phyloP scores from a whole-genome alignment of 2,797 vertebrate genomes.

The Vultur gryphus region DNA sequence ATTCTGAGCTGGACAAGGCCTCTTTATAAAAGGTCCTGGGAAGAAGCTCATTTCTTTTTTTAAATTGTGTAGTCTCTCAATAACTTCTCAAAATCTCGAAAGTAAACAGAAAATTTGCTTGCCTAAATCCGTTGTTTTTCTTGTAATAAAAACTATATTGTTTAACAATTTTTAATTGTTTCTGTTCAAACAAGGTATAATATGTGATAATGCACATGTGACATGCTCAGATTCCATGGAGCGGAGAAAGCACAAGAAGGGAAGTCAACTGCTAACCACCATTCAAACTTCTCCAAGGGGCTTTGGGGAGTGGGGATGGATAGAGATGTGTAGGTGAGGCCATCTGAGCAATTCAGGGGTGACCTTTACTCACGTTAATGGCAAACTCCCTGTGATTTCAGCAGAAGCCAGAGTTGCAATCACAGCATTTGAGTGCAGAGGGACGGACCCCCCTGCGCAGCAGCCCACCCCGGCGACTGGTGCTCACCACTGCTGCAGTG shows the following conservation, averaged over 20 bases:
- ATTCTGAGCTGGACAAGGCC: slow-evolving; percentile 57
- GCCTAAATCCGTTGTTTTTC: background rate
- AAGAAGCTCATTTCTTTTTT: slow-evolving; percentile 47
- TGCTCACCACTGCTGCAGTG: background rate
- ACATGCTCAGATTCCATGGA: background rate
- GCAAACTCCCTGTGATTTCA: background rate
- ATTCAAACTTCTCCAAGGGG: background rate
- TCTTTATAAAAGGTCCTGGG: slow-evolving; percentile 55
- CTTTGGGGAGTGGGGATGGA: background rate
- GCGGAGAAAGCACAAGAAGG: background rate
- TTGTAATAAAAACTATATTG: background rate
- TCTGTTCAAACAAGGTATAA: background rate
- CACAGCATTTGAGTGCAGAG: background rate
- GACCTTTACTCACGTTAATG: background rate
- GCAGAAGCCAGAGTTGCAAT: background rate
- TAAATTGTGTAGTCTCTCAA: slow-evolving; percentile 19
- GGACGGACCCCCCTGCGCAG: background rate
- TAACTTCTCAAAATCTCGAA: slow-evolving; percentile 6
- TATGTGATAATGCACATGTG: background rate
- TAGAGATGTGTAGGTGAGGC: background rate
- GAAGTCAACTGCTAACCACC: background rate
- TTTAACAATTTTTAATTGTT: background rate
- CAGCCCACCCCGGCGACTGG: background rate
- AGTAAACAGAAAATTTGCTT: background rate
- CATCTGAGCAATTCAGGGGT: background rate